A percentile compares a stretch with the other conserved stretches of the same genome.
phyloP scores from a whole-genome alignment of 1,140 invertebrate species.

The Belonocnema kinseyi region DNA sequence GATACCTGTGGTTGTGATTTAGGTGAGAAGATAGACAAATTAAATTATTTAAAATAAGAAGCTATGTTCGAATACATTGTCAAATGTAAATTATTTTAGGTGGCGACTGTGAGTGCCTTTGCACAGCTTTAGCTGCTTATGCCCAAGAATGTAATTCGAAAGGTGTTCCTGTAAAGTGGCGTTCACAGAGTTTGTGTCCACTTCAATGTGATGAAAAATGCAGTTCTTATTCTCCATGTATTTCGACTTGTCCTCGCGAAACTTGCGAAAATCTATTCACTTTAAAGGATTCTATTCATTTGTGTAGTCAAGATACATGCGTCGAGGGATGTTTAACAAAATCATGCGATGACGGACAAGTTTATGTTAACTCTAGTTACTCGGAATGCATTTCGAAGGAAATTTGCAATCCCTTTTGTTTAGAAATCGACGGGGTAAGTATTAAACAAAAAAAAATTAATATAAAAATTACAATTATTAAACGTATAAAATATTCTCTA shows the following conservation, averaged over 20 bases:
- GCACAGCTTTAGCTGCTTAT: constrained; percentile 90
- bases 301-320: constrained; percentile 85
- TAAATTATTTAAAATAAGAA: background rate
- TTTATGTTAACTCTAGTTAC: constrained; percentile 83
- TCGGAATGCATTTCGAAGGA: constrained; percentile 84
- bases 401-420: constrained; percentile 83
- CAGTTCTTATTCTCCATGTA: constrained; percentile 86
- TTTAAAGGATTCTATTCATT: constrained; percentile 76
- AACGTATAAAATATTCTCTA: background rate
- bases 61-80: background rate
- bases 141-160: constrained; percentile 86
- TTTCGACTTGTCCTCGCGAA: constrained; percentile 86
- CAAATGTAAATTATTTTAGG: constrained; percentile 75
- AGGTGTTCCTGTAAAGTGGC: constrained; percentile 86
- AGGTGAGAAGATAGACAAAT: constrained; percentile 13
- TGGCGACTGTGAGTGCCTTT: constrained; percentile 92
- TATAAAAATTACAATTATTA: background rate
- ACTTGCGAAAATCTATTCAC: constrained; percentile 89
- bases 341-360: constrained; percentile 82
- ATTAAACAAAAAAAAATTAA: constrained; percentile 12
- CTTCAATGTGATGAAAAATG: constrained; percentile 91
- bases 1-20: constrained; percentile 87
- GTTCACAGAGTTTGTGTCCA: constrained; percentile 87
- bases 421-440: constrained; percentile 79
- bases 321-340: constrained; percentile 87